Conservation (phyloP, 2,797 vertebrate genomes). For the Enteromius fasciolatus region DNA sequence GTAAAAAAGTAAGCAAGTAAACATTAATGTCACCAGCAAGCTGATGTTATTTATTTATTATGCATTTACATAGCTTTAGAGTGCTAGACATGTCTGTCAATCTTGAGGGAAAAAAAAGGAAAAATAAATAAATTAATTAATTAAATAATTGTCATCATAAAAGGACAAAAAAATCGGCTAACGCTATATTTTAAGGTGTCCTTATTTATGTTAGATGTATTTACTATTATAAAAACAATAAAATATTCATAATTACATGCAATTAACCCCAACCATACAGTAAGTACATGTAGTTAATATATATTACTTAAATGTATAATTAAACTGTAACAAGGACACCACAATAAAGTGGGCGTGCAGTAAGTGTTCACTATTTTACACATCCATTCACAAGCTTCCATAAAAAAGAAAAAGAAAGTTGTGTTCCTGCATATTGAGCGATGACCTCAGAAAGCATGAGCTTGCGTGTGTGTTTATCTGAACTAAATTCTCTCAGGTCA, state of each 20-base stretch:
- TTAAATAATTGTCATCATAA: too few species aligned
- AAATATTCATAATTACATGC: too few species aligned
- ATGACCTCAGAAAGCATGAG: neutral
- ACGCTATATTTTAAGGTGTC: too few species aligned
- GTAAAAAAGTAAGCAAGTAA: neutral
- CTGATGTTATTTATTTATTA: neutral
- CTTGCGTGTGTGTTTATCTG: neutral
- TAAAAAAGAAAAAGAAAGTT: neutral
- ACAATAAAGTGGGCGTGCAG: neutral
- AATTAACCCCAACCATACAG: too few species aligned
- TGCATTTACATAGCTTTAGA: neutral
- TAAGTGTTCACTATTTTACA: neutral
- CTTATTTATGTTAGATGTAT: too few species aligned
- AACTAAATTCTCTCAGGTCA: conserved; percentile 45
- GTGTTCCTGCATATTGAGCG: neutral
- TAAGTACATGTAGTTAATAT: neutral
- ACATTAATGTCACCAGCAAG: neutral
- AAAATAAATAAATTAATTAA: too few species aligned
- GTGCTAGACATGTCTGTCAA: neutral
- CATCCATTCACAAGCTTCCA: neutral
- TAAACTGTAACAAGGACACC: too few species aligned
- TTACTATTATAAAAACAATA: too few species aligned
- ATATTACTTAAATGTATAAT: too few species aligned
- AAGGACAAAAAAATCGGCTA: too few species aligned
- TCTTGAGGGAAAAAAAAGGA: neutral